Evolutionary conservation across 2,797 vertebrate species (phyloP).

Genomic region (Coregonus sp.): DNA sequence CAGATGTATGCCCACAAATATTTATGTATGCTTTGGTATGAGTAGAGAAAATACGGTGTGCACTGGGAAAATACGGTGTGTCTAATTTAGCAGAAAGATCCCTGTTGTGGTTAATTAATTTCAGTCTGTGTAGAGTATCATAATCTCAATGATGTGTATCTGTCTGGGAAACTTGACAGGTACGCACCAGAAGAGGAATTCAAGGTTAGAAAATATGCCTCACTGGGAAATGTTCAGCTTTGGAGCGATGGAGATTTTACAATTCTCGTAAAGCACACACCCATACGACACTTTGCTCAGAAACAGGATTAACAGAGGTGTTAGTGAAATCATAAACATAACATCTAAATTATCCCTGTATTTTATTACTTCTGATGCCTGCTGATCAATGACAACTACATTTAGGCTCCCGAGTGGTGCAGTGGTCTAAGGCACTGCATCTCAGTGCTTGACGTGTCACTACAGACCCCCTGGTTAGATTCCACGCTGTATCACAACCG

Average conservation of each 20-base stretch:
- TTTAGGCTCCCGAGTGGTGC: background rate
- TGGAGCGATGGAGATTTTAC: background rate
- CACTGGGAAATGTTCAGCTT: background rate
- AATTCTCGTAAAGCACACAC: background rate
- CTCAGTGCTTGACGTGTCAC: too few species aligned
- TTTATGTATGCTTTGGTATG: background rate
- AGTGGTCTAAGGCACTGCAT: too few species aligned
- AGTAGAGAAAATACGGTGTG: background rate
- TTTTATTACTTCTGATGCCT: background rate
- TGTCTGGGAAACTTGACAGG: background rate
- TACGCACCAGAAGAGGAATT: background rate
- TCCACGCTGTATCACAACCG: too few species aligned
- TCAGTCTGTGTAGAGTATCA: background rate
- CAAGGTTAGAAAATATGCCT: too few species aligned
- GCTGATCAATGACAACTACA: background rate
- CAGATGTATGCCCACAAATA: background rate
- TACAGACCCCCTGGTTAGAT: too few species aligned
- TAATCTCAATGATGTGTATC: background rate
- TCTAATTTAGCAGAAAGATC: background rate
- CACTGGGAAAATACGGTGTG: background rate
- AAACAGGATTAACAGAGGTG: background rate
- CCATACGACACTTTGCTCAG: background rate
- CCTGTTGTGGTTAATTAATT: background rate
- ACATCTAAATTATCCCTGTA: background rate
- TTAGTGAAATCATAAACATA: background rate